phyloP scores from a whole-genome alignment of 2,888 invertebrate species.

The Lycia hirtaria region DNA sequence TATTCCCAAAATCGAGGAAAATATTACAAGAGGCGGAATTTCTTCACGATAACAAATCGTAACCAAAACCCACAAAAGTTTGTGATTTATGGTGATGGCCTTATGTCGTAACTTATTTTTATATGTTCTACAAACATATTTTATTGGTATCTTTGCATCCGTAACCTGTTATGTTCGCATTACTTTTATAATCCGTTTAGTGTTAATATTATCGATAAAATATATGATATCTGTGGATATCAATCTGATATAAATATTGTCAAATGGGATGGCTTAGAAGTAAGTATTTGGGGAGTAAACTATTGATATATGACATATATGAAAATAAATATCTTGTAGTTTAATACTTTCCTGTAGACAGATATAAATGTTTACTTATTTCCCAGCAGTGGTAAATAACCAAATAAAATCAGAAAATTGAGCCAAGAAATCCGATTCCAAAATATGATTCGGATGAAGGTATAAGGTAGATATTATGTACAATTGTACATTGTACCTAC shows the following conservation, averaged over 20 bases:
- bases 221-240: not conserved
- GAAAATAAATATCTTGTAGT: too few relatives aligned
- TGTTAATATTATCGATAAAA: constrained; percentile 17
- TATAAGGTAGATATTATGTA: too few relatives aligned
- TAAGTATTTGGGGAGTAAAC: not conserved
- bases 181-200: constrained; percentile 35
- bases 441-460: too few relatives aligned
- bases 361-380: too few relatives aligned
- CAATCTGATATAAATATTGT: not conserved
- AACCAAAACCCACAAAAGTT: constrained; percentile 50
- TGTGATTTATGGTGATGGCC: constrained; percentile 57
- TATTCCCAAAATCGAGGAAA: constrained; percentile 24
- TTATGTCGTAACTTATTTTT: constrained; percentile 56
- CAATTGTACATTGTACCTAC: too few relatives aligned
- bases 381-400: too few relatives aligned
- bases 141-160: constrained; percentile 42
- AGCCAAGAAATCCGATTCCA: too few relatives aligned
- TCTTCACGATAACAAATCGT: constrained; percentile 47
- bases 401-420: too few relatives aligned
- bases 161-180: constrained; percentile 24
- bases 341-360: too few relatives aligned
- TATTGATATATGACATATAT: not conserved
- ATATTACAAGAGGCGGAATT: constrained; percentile 33
- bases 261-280: not conserved
- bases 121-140: constrained; percentile 48